Evolutionary conservation across 2,888 invertebrate genomes (phyloP).

Genomic region (Melipona bicolor): DNA sequence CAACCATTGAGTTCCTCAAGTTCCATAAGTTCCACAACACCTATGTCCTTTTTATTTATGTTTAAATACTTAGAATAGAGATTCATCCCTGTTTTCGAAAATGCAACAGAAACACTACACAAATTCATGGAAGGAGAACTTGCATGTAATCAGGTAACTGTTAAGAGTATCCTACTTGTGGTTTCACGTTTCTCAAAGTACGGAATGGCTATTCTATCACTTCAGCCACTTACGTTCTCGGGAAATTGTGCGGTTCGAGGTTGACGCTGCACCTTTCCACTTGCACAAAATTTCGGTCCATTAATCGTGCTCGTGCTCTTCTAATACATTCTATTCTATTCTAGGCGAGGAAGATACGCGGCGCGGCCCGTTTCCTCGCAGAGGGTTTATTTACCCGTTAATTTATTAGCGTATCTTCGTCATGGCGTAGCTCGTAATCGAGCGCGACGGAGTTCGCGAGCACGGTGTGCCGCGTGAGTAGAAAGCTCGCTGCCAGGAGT

Average conservation of each 20-base stretch:
- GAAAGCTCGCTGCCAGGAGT: constrained; percentile 18
- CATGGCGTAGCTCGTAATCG: constrained; percentile 74
- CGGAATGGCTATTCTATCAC: constrained; percentile 11
- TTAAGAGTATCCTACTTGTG: background rate
- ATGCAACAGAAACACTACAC: too few species aligned
- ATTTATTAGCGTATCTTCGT: constrained; percentile 71
- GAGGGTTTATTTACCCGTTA: constrained; percentile 65
- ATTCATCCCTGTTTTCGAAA: too few species aligned
- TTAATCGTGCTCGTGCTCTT: constrained; percentile 52
- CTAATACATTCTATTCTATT: constrained; percentile 64
- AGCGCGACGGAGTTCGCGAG: constrained; percentile 67
- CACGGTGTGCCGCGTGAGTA: constrained; percentile 37
- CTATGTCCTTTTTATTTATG: too few species aligned
- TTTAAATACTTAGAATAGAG: too few species aligned
- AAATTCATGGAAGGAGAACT: too few species aligned
- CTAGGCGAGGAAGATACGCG: constrained; percentile 50
- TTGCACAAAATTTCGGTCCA: constrained; percentile 19
- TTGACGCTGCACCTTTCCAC: constrained; percentile 25
- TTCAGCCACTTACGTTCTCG: constrained; percentile 18
- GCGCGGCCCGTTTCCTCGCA: constrained; percentile 28
- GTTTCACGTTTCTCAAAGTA: constrained; percentile 10
- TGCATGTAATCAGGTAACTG: too few species aligned
- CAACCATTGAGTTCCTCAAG: too few species aligned
- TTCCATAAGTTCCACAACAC: too few species aligned
- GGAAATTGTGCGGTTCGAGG: constrained; percentile 46